Evolutionary conservation across 1,140 invertebrate genomes (phyloP), one percentile per base, ranked within the genome.

Genomic region (Elymnias hypermnestra): DNA sequence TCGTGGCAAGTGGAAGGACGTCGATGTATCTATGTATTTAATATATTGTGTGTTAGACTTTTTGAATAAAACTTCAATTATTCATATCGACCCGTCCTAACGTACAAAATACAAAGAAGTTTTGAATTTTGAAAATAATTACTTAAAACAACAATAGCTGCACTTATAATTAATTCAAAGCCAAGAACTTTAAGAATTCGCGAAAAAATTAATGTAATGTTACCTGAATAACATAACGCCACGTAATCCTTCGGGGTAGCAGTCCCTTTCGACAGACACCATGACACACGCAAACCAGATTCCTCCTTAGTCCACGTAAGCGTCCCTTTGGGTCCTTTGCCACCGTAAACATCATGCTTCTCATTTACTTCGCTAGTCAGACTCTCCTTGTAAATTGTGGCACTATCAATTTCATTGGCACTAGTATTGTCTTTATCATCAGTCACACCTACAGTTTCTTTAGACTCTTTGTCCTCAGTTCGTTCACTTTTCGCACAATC

Each of bases 201-300:
- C 25, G 8, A 26, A 9, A 9, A n/a, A 26, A 3, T 26, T 1
- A 26, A 26, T n/a, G n/a, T 9, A 1, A 8, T 17, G 72, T 64
- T 33, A 82, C 81, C 77, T 84, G 61, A 55, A 49, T 61, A 63
- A 54, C 72, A 84, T 48, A 84, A 36, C 15, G 71, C 75, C 56
- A 84, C 63, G 53, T 73, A 84, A 44, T 84, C 81, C 36, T 71
- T 58, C 45, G 48, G 15, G 17, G 71, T 60, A 3, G 67, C 58
- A 15, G 55, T 56, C 14, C 60, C 77, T 41, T 75, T 56, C 4
- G 58, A 59, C 44, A 84, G 28, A 7, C 21, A 67, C 81, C 81
- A 84, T 45, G 55, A 55, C 25, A 84, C 56, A 1, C 49, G 37
- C 2, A 55, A 46, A 47, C 63, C 25, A 51, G 37, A 58, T 18